Conservation (phyloP, 2,113 vertebrate species). For the Guaruba guarouba region DNA sequence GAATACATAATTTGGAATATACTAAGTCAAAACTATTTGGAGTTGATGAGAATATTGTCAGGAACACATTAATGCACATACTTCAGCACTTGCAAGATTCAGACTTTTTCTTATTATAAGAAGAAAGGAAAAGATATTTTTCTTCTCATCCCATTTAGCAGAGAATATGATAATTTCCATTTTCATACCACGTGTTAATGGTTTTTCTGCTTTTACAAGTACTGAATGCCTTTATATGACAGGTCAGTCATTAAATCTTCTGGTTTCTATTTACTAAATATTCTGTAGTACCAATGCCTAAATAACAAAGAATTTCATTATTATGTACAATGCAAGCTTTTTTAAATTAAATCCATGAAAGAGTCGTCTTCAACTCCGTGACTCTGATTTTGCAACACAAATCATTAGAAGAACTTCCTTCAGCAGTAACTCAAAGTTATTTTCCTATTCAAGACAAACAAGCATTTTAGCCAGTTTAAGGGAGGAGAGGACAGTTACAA, state of each 20-base stretch:
- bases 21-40: neutral
- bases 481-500: neutral
- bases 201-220: neutral
- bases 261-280: neutral
- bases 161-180: neutral
- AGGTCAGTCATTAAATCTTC: neutral
- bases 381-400: slow-evolving; percentile 8
- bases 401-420: slow-evolving; percentile 11
- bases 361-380: neutral
- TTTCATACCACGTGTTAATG: neutral
- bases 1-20: neutral
- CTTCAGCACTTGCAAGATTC: neutral
- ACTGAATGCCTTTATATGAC: neutral
- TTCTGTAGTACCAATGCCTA: neutral
- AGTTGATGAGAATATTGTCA: neutral
- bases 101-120: neutral
- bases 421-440: neutral
- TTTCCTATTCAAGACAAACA: neutral
- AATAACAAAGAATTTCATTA: neutral
- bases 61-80: neutral
- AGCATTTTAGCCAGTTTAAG: neutral
- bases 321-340: neutral
- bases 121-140: neutral
- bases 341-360: neutral
- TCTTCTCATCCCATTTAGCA: neutral